Evolutionary conservation across 2,888 invertebrate genomes (phyloP).

Genomic region (Tetragonula carbonaria): DNA sequence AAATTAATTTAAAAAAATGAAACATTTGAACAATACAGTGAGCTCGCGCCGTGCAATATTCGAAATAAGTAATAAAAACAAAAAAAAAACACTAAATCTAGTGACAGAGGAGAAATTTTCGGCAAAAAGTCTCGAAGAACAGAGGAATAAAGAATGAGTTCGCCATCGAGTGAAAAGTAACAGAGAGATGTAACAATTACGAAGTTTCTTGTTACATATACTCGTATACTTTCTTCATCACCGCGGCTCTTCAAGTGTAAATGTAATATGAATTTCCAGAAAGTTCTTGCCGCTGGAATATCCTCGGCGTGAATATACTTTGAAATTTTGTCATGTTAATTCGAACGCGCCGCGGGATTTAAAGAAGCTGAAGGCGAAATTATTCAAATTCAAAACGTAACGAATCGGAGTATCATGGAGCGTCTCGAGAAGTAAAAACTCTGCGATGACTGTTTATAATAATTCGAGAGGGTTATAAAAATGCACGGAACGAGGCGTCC

Average conservation of each 20-base stretch:
- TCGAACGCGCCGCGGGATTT: not conserved
- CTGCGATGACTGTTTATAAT: not conserved
- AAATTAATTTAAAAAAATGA: no score
- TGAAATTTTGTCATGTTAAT: conserved; percentile 14
- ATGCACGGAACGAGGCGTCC: no score
- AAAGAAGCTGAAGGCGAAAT: not conserved
- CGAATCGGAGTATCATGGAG: not conserved
- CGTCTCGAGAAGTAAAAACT: not conserved
- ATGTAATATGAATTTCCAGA: conserved; percentile 1
- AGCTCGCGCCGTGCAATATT: no score
- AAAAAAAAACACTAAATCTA: no score
- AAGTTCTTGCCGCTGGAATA: conserved; percentile 5
- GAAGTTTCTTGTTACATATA: not conserved
- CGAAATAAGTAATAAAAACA: no score
- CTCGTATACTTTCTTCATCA: not conserved
- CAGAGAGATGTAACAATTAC: not conserved
- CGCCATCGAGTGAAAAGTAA: not conserved
- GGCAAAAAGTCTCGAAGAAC: no score
- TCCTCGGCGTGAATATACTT: not conserved
- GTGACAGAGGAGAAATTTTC: no score
- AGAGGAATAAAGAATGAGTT: no score
- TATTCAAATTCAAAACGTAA: not conserved
- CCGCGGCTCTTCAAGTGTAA: not conserved
- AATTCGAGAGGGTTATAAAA: not conserved
- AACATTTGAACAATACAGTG: no score